phyloP scores from a whole-genome alignment of 1,140 invertebrate genomes.

The Heliothis subflexa region DNA sequence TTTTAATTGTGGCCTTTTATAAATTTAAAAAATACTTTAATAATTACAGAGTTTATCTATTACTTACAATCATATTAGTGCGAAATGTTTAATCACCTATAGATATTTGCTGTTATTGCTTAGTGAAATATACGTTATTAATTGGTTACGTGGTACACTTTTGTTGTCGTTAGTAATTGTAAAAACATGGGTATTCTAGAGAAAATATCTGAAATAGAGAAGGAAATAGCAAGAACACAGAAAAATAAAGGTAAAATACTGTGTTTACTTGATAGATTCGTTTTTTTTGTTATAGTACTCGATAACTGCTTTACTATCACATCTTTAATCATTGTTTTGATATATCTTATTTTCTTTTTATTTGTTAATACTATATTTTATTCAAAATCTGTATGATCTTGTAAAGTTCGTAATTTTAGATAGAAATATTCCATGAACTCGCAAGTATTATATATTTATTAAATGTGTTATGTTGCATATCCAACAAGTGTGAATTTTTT shows the following conservation, averaged over 20 bases:
- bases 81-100: constrained; percentile 54
- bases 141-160: constrained; percentile 53
- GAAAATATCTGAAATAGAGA: constrained; percentile 99
- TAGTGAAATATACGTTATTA: constrained; percentile 21
- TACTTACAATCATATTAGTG: neutral
- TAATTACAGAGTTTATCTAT: constrained; percentile 14
- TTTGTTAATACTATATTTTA: too few species aligned
- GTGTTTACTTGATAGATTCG: neutral
- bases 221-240: constrained; percentile 99
- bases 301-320: neutral
- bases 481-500: neutral
- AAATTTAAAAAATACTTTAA: constrained; percentile 18
- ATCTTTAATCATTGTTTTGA: too few species aligned
- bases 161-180: constrained; percentile 43
- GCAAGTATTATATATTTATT: too few species aligned
- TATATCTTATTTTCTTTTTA: too few species aligned
- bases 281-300: neutral
- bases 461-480: neutral
- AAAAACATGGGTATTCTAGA: constrained; percentile 97
- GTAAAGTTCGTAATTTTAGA: too few species aligned
- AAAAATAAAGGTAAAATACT: constrained; percentile 97
- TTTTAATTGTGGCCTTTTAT: constrained; percentile 30
- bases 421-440: too few species aligned
- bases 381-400: too few species aligned
- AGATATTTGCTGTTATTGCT: constrained; percentile 42